Base-by-base conservation (phyloP, 2,888 invertebrate species). In the Agrotis clavis region DNA sequence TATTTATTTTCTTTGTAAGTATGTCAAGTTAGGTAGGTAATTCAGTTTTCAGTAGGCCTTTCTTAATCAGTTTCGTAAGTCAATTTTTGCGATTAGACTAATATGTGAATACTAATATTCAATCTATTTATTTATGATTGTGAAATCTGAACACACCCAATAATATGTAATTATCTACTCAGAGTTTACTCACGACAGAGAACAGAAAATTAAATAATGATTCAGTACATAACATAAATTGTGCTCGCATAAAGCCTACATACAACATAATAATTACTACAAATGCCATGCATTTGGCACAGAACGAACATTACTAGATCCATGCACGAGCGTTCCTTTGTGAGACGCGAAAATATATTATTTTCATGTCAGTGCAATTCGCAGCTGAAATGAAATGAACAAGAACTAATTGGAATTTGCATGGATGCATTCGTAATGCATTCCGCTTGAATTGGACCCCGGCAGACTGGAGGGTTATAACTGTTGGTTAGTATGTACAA, bases 391-490 rank as follows among this genome's bases (percentile, higher is more conserved):
- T 85, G 83, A 85, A 82, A 85, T 82, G 77, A 83, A 82, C 82
- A 79, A 74, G 73, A 81, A 86, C 72, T 85, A 82, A 86, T 85
- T 84, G 78, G 71, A 78, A 77, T 86, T 79, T 82, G 82, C 82
- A 81, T 84, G 81, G 48, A 86, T 82, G 73, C 80, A 81, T 86
- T 66, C 76, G 77, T 77, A 79, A 83, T 82, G 59, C 57, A 67
- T 86, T 86, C 86, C 76, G 80, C 85, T 82, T 76, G 74, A 83
- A 65, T 83, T 82, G 83, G 70, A 73, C 71, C 68, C 60, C 45
- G n/a, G 35, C 60, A 14, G 69, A 62, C 25, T 21, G 18, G 63
- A 72, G 59, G 35, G 76, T 51, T 45, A 16, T 57, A 56, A 9
- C 57, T 77, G 71, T 79, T 68, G 76, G 79, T 84, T 71, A 66